Percentiles rank a stretch among this genome's conserved stretches.
These are phyloP conservation scores for Anarhynchus alexandrinus DNA, from an alignment of 2,113 vertebrate genomes.

Conservation along the genomic window DNA sequence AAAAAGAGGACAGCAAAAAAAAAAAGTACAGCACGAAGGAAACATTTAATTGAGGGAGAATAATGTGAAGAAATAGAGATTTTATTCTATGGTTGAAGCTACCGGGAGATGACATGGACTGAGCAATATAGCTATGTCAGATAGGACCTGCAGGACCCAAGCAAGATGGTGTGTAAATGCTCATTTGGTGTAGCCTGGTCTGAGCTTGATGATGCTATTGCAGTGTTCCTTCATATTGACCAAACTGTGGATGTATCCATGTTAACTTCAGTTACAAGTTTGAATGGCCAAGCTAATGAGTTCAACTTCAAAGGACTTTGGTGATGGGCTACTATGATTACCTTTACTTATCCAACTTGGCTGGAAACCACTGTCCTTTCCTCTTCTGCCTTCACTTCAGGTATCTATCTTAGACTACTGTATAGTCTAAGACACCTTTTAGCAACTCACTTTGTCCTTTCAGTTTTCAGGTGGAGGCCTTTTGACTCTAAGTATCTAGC, in stretches of 20 bases:
- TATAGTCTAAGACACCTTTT: not conserved
- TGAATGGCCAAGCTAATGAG: not conserved
- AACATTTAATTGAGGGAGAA: not conserved
- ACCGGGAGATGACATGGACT: not conserved
- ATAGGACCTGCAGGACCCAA: not conserved
- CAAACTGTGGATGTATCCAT: not conserved
- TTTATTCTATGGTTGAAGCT: not conserved
- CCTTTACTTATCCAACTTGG: not conserved
- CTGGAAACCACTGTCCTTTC: not conserved
- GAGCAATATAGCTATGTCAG: not conserved
- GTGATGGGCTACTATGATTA: not conserved
- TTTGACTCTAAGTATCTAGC: not conserved
- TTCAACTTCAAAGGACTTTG: not conserved
- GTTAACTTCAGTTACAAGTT: not conserved
- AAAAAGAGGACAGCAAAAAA: not conserved
- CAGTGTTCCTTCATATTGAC: not conserved
- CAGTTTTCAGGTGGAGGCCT: not conserved
- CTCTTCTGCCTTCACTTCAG: not conserved
- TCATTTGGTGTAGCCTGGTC: not conserved
- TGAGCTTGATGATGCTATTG: not conserved
- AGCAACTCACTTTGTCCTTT: not conserved
- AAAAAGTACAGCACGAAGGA: not conserved
- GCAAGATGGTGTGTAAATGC: not conserved
- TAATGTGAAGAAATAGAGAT: not conserved
- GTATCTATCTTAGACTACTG: no score